Percentiles rank a stretch among this genome's conserved stretches.
Evolutionary conservation across 2,113 vertebrate species (phyloP).

Genomic region (Stictonetta naevosa): DNA sequence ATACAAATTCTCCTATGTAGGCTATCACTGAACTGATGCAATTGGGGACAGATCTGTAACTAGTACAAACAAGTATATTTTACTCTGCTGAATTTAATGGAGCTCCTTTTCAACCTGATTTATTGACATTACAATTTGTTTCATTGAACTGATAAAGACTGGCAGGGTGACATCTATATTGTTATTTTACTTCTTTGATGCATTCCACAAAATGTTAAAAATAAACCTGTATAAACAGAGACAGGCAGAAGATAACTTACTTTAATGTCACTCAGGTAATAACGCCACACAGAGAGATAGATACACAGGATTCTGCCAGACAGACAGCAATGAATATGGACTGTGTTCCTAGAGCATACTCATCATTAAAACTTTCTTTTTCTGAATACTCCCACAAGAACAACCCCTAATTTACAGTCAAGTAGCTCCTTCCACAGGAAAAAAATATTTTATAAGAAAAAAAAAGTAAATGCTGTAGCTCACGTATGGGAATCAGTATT

Average conservation of each 20-base stretch:
- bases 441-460: neutral
- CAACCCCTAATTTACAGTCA: neutral
- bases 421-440: neutral
- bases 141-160: neutral
- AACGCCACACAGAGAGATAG: neutral
- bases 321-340: neutral
- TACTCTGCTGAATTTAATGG: neutral
- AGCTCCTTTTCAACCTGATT: neutral
- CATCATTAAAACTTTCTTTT: neutral
- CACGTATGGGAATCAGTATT: neutral
- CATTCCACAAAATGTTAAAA: neutral
- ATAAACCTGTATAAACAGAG: neutral
- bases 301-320: neutral
- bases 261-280: neutral
- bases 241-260: neutral
- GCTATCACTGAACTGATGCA: neutral
- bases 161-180: neutral
- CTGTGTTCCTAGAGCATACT: neutral
- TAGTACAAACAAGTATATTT: neutral
- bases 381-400: neutral
- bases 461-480: neutral
- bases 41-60: neutral
- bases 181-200: neutral
- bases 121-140: neutral
- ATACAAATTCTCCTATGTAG: neutral